A percentile compares a stretch with the other conserved stretches of the same genome.
phyloP scores from a whole-genome alignment of 64 coral and sea anemone genomes.

The Pocillopora damicornis region DNA sequence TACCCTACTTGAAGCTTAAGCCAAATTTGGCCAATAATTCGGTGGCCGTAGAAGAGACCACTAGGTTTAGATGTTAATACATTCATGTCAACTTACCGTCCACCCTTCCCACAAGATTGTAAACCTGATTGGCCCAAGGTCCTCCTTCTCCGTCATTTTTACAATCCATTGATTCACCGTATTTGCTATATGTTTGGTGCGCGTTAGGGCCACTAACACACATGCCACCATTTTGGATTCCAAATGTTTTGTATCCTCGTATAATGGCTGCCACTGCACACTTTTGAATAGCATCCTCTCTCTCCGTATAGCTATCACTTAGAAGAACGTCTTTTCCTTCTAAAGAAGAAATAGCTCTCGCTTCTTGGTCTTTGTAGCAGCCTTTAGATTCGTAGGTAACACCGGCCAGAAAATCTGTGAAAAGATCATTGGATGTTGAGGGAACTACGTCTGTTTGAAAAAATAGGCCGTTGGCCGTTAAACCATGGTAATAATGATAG shows the following conservation, averaged over 20 bases:
- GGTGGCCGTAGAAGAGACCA: too few relatives aligned
- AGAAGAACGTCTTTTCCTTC: neutral
- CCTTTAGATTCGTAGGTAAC: neutral
- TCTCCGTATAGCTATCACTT: neutral
- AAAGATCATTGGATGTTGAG: neutral
- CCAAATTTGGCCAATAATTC: too few relatives aligned
- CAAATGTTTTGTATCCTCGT: neutral
- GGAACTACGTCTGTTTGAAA: neutral
- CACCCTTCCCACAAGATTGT: neutral
- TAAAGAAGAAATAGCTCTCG: neutral
- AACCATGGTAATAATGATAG: neutral
- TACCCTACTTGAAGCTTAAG: too few relatives aligned
- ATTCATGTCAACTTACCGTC: neutral
- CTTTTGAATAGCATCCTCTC: neutral
- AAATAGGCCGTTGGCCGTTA: neutral
- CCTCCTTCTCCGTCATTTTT: constrained; percentile 16
- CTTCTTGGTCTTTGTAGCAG: neutral
- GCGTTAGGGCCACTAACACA: neutral
- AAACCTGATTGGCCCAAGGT: neutral
- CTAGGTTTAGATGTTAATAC: too few relatives aligned
- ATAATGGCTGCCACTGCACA: neutral
- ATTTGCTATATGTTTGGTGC: neutral
- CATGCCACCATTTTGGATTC: constrained; percentile 10
- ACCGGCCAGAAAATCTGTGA: neutral
- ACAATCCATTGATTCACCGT: neutral